Evolutionary conservation across 1,140 invertebrate species (phyloP).

Genomic region (Drosophila lacteicornis): DNA sequence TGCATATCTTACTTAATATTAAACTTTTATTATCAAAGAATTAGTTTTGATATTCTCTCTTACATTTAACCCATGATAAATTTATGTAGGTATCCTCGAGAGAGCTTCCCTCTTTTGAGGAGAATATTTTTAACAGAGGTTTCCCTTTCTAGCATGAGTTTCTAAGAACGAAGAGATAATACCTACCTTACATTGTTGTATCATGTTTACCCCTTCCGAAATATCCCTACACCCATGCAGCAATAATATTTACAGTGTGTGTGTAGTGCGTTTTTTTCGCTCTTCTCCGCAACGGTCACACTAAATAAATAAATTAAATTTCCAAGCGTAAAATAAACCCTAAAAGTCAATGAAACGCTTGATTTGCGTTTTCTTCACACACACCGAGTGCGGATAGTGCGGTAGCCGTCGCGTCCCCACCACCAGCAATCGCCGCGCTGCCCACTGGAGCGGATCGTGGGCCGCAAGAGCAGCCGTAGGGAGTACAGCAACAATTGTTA

Average conservation of each 20-base stretch:
- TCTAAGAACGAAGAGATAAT: no score
- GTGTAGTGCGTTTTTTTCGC: background rate
- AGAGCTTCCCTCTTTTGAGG: no score
- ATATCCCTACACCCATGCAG: background rate
- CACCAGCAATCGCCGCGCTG: background rate
- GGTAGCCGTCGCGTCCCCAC: background rate
- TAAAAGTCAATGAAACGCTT: constrained; percentile 34
- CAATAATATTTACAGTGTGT: background rate
- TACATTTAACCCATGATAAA: no score
- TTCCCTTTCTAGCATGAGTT: no score
- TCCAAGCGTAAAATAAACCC: constrained; percentile 54
- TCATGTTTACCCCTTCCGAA: background rate
- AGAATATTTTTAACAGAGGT: no score
- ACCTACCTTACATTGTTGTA: no score
- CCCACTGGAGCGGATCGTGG: constrained; percentile 8
- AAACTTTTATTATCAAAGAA: no score
- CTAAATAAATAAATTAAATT: constrained; percentile 71
- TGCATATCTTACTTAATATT: no score
- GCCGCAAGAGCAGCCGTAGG: constrained; percentile 9
- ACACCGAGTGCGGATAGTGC: constrained; percentile 27
- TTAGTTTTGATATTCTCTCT: no score
- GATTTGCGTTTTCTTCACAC: constrained; percentile 20
- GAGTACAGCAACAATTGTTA: constrained; percentile 69
- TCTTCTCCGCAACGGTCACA: constrained; percentile 26
- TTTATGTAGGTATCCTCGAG: no score